A percentile compares a stretch with the other conserved stretches of the same genome.
Conservation (phyloP, 2,888 invertebrate genomes). For the Lutraria lutraria region DNA sequence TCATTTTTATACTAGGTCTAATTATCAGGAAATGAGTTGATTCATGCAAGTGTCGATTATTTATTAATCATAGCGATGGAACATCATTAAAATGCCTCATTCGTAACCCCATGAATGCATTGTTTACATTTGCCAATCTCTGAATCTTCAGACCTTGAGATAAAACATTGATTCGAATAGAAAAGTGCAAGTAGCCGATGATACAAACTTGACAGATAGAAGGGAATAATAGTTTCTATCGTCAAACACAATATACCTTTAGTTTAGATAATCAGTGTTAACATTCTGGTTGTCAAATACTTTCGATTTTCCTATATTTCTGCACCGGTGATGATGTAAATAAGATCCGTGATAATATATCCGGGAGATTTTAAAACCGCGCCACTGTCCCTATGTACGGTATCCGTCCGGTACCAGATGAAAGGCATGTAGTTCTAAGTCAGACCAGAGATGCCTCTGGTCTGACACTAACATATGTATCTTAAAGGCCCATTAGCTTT, state of each 20-base stretch:
- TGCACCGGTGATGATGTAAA: conserved; percentile 28
- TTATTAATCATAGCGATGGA: background rate
- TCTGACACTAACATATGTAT: too few relatives aligned
- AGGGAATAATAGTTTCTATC: background rate
- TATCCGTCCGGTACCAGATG: too few relatives aligned
- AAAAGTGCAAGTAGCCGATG: background rate
- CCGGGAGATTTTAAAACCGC: background rate
- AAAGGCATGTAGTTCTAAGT: too few relatives aligned
- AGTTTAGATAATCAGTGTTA: background rate
- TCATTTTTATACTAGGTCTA: too few relatives aligned
- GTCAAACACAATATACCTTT: background rate
- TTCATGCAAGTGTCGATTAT: too few relatives aligned
- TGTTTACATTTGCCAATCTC: background rate
- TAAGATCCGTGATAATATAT: background rate
- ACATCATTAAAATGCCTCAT: background rate
- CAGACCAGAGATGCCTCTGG: too few relatives aligned
- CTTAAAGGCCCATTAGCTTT: too few relatives aligned
- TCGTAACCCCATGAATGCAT: background rate
- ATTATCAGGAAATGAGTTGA: too few relatives aligned
- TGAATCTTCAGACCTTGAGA: background rate
- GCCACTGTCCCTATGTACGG: too few relatives aligned
- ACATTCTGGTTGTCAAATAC: background rate
- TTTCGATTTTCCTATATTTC: conserved; percentile 11
- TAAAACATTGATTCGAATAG: background rate
- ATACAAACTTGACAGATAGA: background rate